Percentiles rank a stretch among this genome's conserved stretches.
Conservation (phyloP, 1,140 invertebrate species). For the Orchestia grillus region DNA sequence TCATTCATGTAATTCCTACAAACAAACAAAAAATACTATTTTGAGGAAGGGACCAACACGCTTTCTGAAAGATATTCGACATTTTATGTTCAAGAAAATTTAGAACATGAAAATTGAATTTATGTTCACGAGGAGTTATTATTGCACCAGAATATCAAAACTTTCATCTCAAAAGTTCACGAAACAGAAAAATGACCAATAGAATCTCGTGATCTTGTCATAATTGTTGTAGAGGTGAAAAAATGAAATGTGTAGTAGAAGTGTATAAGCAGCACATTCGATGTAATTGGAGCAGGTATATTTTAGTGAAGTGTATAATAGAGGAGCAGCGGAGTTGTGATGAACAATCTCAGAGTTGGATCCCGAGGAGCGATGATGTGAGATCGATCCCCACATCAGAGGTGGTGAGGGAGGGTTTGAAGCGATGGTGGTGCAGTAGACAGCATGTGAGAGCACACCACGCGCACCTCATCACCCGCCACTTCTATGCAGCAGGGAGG, state of each 20-base stretch:
- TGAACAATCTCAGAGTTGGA: neutral
- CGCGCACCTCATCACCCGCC: neutral
- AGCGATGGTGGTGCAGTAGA: neutral
- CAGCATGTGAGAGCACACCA: neutral
- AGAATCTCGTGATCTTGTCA: no score
- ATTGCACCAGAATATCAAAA: neutral
- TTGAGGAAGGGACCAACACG: neutral
- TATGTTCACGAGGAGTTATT: neutral
- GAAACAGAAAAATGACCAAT: neutral
- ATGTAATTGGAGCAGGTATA: neutral
- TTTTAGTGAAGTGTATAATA: neutral
- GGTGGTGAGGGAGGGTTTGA: neutral
- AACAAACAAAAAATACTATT: slow-evolving; percentile 67
- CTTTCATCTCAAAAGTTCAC: neutral
- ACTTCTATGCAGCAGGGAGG: neutral
- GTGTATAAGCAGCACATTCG: no score
- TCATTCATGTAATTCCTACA: slow-evolving; percentile 99
- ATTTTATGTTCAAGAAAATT: slow-evolving; percentile 12
- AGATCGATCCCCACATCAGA: neutral
- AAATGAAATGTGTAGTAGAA: no score
- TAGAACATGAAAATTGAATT: neutral
- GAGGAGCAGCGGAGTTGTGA: neutral
- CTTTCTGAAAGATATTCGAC: neutral
- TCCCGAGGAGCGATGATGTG: neutral
- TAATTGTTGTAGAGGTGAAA: no score